Percentiles rank a stretch among this genome's conserved stretches.
phyloP scores from a whole-genome alignment of 2,797 vertebrate genomes.

The Enteromius thamalakanensis region DNA sequence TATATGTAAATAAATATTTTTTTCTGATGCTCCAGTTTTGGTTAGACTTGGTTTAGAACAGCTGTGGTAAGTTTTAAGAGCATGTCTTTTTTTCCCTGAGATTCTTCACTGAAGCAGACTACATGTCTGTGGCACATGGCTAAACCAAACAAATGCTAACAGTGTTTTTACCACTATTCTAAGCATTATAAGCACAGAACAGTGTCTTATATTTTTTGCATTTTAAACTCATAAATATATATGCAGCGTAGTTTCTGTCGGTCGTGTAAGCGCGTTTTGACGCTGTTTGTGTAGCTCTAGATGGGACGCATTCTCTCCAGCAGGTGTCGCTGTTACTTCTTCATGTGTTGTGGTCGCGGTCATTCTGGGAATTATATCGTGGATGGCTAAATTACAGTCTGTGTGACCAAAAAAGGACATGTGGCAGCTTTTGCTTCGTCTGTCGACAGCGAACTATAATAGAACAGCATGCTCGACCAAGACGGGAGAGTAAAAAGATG shows the following conservation, averaged over 20 bases:
- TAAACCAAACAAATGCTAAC: conserved; percentile 19
- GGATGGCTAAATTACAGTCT: conserved; percentile 58
- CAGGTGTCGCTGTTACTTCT: conserved; percentile 73
- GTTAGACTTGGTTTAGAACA: neutral
- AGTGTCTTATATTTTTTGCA: neutral
- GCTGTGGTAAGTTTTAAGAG: neutral
- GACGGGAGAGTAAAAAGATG: neutral
- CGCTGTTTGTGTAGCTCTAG: neutral
- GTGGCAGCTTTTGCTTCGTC: conserved; percentile 58
- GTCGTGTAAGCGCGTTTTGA: neutral
- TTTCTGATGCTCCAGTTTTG: neutral
- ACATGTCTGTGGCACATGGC: neutral
- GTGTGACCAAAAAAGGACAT: conserved; percentile 80
- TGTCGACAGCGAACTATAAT: conserved; percentile 65
- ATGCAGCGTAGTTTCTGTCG: neutral
- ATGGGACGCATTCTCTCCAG: conserved; percentile 72
- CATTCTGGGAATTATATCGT: conserved; percentile 62
- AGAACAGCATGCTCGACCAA: conserved; percentile 24
- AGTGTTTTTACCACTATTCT: neutral
- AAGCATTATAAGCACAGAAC: conserved; percentile 14
- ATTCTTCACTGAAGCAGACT: neutral
- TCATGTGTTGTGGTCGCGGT: conserved; percentile 47
- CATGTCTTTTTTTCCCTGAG: neutral
- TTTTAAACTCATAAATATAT: conserved; percentile 24
- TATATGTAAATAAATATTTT: too few relatives aligned